Percentiles rank a stretch among this genome's conserved stretches.
These are phyloP conservation scores for Hypomesus transpacificus DNA, from an alignment of 2,113 vertebrate genomes.

Conservation along the genomic window DNA sequence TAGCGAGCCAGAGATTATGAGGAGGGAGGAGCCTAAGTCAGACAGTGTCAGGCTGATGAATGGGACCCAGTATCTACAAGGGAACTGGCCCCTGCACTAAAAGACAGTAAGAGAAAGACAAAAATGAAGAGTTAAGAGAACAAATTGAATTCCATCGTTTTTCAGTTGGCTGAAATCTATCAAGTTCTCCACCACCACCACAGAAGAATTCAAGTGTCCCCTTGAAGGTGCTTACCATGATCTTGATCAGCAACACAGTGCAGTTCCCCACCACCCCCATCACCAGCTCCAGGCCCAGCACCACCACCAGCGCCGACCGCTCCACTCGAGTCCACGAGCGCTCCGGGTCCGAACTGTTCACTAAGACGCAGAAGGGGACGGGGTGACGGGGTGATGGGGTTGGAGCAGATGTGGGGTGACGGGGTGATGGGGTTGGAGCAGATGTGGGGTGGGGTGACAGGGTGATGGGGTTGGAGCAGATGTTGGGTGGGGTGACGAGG, in stretches of 20 bases:
- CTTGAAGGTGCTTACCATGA: conserved; percentile 47
- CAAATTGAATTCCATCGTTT: not conserved
- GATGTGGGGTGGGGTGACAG: not conserved
- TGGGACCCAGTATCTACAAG: conserved; percentile 64
- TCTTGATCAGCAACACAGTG: conserved; percentile 63
- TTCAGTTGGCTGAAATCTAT: too few species aligned
- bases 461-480: too few species aligned
- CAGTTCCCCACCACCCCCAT: conserved; percentile 67
- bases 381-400: not conserved
- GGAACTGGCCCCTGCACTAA: conserved; percentile 61
- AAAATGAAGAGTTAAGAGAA: not conserved
- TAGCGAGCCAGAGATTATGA: conserved; percentile 68
- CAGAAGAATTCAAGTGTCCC: too few species aligned
- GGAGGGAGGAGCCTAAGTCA: conserved; percentile 66
- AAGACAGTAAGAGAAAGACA: conserved; percentile 15
- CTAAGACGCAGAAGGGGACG: conserved; percentile 32
- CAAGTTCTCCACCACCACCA: too few species aligned
- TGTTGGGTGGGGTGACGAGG: not conserved
- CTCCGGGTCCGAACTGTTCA: conserved; percentile 52
- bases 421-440: not conserved
- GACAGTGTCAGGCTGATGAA: conserved; percentile 70
- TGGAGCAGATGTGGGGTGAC: not conserved
- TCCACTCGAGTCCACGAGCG: conserved; percentile 40
- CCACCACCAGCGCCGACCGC: conserved; percentile 56
- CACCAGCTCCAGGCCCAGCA: conserved; percentile 61